A percentile compares a stretch with the other conserved stretches of the same genome.
Conservation (phyloP, 2,888 invertebrate species). For the Athalia cordata region DNA sequence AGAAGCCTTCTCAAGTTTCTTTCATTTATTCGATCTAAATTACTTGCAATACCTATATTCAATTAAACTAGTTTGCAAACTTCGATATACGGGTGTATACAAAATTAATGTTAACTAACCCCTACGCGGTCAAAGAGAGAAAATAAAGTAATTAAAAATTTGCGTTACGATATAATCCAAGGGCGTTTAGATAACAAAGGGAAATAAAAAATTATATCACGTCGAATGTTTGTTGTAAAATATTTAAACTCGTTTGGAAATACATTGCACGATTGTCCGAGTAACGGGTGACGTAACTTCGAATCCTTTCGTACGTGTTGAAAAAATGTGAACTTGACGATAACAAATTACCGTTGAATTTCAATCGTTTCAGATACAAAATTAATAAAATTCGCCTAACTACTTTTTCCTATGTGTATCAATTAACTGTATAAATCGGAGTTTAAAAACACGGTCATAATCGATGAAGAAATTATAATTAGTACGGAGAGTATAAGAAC, state of each 20-base stretch:
- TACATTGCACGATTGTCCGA: no score
- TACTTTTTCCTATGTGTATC: no score
- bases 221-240: neutral
- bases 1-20: constrained; percentile 8
- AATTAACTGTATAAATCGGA: neutral
- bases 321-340: no score
- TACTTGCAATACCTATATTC: neutral
- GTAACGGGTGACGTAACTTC: no score
- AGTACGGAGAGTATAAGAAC: constrained; percentile 3
- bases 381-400: no score
- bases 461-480: neutral
- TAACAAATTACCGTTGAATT: no score
- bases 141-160: constrained; percentile 27
- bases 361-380: no score
- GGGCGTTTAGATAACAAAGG: constrained; percentile 28
- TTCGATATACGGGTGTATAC: neutral
- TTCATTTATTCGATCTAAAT: neutral
- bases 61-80: neutral
- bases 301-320: no score
- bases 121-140: neutral
- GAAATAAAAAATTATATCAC: constrained; percentile 31
- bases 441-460: neutral
- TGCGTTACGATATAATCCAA: constrained; percentile 25
- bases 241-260: no score
- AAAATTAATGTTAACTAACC: neutral